These are phyloP conservation scores for Triplophysa tibetana DNA, from an alignment of 2,113 vertebrate genomes.

Conservation along the genomic window DNA sequence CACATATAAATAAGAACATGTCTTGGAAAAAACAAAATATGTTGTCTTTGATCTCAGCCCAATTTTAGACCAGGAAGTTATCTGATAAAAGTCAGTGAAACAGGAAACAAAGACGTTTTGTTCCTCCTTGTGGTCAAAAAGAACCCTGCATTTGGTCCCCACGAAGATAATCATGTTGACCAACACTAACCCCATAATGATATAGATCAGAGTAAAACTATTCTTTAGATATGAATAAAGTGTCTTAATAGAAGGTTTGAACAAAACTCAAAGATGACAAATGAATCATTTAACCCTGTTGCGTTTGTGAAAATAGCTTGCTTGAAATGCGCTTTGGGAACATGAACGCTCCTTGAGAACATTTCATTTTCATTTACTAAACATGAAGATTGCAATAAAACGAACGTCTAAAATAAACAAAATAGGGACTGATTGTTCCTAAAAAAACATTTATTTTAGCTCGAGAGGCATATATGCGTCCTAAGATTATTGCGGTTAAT, in stretches of 20 bases:
- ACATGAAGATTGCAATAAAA: too few relatives aligned
- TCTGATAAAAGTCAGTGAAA: neutral
- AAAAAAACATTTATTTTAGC: neutral
- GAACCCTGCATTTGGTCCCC: neutral
- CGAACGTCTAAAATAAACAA: too few relatives aligned
- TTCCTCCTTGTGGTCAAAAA: slow-evolving; percentile 42
- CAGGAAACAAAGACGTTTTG: neutral
- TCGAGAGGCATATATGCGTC: neutral
- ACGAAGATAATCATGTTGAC: neutral
- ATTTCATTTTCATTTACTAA: too few relatives aligned
- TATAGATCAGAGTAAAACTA: neutral
- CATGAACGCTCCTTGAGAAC: neutral
- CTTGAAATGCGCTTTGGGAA: neutral
- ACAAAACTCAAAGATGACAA: neutral
- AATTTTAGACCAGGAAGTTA: neutral
- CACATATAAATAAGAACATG: neutral
- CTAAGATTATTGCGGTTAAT: slow-evolving; percentile 12
- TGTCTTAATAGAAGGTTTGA: neutral
- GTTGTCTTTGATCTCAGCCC: too few relatives aligned
- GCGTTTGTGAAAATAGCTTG: slow-evolving; percentile 4
- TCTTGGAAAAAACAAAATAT: too few relatives aligned
- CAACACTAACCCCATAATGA: slow-evolving; percentile 8
- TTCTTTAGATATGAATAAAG: too few relatives aligned
- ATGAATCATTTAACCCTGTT: neutral
- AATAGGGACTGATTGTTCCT: too few relatives aligned